Evolutionary conservation across 1,140 invertebrate species (phyloP).

Genomic region (Drosophila seguyi): DNA sequence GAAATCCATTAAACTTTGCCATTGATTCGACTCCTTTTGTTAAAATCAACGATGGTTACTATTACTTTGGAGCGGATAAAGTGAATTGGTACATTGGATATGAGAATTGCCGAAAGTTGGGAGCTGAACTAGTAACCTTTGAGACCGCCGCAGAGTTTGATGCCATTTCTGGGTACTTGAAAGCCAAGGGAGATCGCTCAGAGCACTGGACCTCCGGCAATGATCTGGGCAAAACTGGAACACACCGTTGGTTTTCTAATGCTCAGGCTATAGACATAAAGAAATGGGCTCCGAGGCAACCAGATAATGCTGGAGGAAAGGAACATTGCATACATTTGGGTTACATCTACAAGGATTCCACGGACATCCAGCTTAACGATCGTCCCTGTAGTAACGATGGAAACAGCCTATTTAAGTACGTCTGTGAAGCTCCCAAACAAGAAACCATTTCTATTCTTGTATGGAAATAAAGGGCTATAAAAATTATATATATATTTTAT

Average conservation of each 20-base stretch:
- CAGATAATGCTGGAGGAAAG: conserved; percentile 38
- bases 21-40: conserved; percentile 17
- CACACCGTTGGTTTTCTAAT: conserved; percentile 41
- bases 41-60: conserved; percentile 31
- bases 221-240: conserved; percentile 39
- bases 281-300: conserved; percentile 40
- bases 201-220: conserved; percentile 55
- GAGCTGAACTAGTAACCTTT: conserved; percentile 38
- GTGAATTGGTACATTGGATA: conserved; percentile 42
- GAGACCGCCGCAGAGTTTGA: conserved; percentile 42
- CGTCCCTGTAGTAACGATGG: conserved; percentile 21
- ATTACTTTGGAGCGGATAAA: conserved; percentile 30
- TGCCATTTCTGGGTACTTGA: conserved; percentile 13
- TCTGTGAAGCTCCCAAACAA: conserved; percentile 87
- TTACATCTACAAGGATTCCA: conserved; percentile 19
- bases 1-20: conserved; percentile 13
- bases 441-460: conserved; percentile 86
- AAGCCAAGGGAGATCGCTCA: not conserved
- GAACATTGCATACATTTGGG: conserved; percentile 60
- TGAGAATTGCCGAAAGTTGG: conserved; percentile 24
- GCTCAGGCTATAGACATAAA: conserved; percentile 29
- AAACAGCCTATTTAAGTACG: conserved; percentile 51
- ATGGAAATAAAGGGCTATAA: conserved; percentile 19
- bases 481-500: not conserved
- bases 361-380: conserved; percentile 34